These are phyloP conservation scores for Formicarius rufipectus DNA, from an alignment of 2,113 vertebrate genomes.

Conservation along the genomic window DNA sequence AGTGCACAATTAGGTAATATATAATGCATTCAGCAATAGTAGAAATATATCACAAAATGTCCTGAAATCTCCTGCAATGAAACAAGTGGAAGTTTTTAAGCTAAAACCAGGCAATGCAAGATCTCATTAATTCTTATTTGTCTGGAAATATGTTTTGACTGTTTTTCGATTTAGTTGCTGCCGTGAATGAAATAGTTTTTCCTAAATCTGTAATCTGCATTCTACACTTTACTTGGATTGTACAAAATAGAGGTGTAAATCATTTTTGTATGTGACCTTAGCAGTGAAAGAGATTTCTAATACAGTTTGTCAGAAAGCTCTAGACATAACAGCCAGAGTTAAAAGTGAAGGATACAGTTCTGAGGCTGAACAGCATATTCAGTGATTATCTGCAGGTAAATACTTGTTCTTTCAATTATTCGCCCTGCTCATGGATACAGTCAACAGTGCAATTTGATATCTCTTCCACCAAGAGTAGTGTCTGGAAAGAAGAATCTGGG, in stretches of 20 bases:
- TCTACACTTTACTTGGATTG: background rate
- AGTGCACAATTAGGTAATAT: background rate
- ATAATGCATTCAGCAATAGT: background rate
- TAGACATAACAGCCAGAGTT: background rate
- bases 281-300: background rate
- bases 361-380: background rate
- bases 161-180: background rate
- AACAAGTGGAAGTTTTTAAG: background rate
- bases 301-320: background rate
- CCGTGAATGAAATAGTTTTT: background rate
- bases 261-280: background rate
- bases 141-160: slow-evolving; percentile 27
- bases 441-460: slow-evolving; percentile 20
- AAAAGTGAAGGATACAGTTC: background rate
- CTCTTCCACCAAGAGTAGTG: background rate
- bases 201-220: background rate
- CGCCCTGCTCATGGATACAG: background rate
- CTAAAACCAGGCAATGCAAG: background rate
- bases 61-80: background rate
- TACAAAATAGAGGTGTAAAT: background rate
- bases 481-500: slow-evolving; percentile 48
- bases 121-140: background rate
- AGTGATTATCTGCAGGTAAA: slow-evolving; percentile 46
- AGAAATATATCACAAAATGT: background rate
- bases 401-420: background rate